Base-by-base conservation (phyloP, 1,140 invertebrate genomes). In the Musca domestica region DNA sequence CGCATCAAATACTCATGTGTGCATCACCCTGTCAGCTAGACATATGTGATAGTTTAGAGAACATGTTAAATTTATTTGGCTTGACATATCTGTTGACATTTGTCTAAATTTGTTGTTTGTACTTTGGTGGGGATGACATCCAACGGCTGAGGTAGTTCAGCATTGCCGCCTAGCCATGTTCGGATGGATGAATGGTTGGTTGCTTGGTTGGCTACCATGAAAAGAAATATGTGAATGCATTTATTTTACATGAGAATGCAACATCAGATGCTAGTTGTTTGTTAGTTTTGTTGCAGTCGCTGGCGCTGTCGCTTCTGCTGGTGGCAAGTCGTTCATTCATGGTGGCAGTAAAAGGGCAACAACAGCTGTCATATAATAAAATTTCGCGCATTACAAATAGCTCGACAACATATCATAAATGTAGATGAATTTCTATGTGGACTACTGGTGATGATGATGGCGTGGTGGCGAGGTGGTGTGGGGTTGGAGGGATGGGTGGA, bases 261-360 rank as follows among this genome's bases (percentile, higher is more conserved):
- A 41, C 34, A 41, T 41, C 34, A 2, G 48, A 65, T 69, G 23
- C 27, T 68, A 25, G 51, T 67, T 34, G 23, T 48, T 20, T 66
- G 2, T 20, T 64, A 25, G 20, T 34, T 56, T 67, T 67, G 66
- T 41, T 54, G 27, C 41, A 41, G 54, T 27, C 10, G 66, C 30
- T 77, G 76, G 73, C 76, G 74, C 76, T 74, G 73, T 17, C 15
- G 23, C 22, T n/a, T 12, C 23, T 25, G 54, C 23, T 67, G 46
- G 66, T 56, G 30, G 54, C 56, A 48, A 20, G 46, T 22, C 20
- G 14, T 23, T n/a, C 17, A 58, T 30, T n/a, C 22, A 25, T 25
- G 27, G 14, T 23, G 22, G 47, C 19, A 64, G 20, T 47, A 47
- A 64, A 64, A 48, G 47, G 67, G 47, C 67, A 65, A 52, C 58